Conservation (phyloP, 2,888 invertebrate genomes). For the Strigamia maritima region DNA sequence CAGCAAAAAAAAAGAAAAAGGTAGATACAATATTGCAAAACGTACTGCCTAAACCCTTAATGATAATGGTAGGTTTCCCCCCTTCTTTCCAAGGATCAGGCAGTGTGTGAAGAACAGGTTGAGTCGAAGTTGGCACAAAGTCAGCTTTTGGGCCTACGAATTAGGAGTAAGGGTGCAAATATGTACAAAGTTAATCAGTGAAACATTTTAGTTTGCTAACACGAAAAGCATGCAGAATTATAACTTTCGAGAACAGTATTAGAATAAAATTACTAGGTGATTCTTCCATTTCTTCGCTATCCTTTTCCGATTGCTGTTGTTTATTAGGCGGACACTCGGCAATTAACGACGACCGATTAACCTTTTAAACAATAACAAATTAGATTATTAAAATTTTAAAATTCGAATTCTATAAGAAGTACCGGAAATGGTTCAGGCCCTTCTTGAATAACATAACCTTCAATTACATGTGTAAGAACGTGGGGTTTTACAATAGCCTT, state of each 20-base stretch:
- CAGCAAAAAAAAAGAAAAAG: background rate
- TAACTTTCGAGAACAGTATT: background rate
- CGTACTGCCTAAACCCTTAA: conserved; percentile 39
- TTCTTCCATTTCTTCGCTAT: conserved; percentile 65
- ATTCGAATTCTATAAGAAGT: conserved; percentile 44
- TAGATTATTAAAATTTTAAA: background rate
- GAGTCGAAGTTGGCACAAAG: conserved; percentile 15
- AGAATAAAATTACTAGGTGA: conserved; percentile 64
- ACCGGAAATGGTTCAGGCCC: conserved; percentile 59
- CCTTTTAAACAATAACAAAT: conserved; percentile 50
- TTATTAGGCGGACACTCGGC: conserved; percentile 53
- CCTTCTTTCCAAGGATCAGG: conserved; percentile 39
- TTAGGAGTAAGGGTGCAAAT: conserved; percentile 20
- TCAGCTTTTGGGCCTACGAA: conserved; percentile 32
- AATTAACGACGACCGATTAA: conserved; percentile 63
- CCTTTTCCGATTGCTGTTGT: conserved; percentile 42
- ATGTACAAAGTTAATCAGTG: background rate
- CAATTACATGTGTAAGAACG: conserved; percentile 92
- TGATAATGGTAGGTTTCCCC: conserved; percentile 38
- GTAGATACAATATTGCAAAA: background rate
- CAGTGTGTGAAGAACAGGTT: conserved; percentile 1
- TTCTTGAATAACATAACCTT: conserved; percentile 95
- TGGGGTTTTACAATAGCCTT: conserved; percentile 94
- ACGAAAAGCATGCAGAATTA: background rate
- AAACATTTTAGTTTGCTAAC: background rate